Evolutionary conservation across 2,888 invertebrate species (phyloP).

Genomic region (Bombylius discolor): DNA sequence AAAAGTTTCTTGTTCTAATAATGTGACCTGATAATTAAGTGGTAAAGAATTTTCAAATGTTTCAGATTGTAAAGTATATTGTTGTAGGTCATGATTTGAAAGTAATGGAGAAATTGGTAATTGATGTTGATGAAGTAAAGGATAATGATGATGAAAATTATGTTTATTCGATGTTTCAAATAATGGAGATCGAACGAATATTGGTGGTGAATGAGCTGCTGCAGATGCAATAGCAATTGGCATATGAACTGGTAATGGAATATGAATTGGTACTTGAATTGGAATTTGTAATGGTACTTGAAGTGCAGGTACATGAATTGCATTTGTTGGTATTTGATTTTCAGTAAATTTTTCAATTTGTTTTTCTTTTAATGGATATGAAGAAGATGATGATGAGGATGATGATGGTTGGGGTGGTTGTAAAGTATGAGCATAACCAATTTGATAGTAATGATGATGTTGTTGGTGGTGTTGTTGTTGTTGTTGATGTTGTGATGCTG

Average conservation of each 20-base stretch:
- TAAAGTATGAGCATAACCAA: too few relatives aligned
- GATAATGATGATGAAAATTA: too few relatives aligned
- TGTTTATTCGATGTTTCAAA: too few relatives aligned
- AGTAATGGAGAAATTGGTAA: too few relatives aligned
- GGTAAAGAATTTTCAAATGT: neutral
- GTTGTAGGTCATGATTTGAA: too few relatives aligned
- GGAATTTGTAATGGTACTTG: constrained; percentile 19
- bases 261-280: constrained; percentile 20
- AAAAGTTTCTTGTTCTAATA: too few relatives aligned
- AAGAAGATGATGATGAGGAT: neutral
- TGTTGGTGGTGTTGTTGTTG: neutral
- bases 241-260: constrained; percentile 20
- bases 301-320: neutral
- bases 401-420: too few relatives aligned
- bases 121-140: too few relatives aligned
- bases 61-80: too few relatives aligned
- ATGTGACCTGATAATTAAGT: neutral
- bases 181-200: too few relatives aligned
- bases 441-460: too few relatives aligned
- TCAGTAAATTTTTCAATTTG: neutral
- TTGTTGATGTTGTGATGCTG: too few relatives aligned
- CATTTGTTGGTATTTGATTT: neutral
- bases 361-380: neutral
- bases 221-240: neutral
- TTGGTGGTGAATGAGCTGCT: neutral